Percentiles rank a stretch among this genome's conserved stretches.
Conservation (phyloP, 2,888 invertebrate genomes). For the Drosophila vallismaia region DNA sequence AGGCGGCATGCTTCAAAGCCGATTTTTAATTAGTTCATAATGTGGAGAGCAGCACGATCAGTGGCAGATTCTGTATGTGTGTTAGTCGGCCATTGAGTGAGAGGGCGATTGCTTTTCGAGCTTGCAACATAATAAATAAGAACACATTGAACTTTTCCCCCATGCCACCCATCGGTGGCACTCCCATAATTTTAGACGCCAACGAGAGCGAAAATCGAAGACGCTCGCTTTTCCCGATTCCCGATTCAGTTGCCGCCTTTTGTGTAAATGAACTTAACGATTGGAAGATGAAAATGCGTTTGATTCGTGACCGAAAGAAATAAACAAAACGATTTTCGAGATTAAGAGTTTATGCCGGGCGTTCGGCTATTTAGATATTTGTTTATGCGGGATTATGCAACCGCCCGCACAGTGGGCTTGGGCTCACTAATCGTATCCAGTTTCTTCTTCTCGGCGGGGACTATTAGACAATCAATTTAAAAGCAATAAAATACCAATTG, state of each 20-base stretch:
- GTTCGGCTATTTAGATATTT: constrained; percentile 44
- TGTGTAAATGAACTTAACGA: constrained; percentile 64
- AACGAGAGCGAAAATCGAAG: constrained; percentile 23
- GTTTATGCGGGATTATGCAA: constrained; percentile 67
- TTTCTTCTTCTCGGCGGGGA: not conserved
- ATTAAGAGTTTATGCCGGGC: constrained; percentile 56
- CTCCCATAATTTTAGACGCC: constrained; percentile 43
- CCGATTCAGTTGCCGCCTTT: constrained; percentile 50
- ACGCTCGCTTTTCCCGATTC: constrained; percentile 8
- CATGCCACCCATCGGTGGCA: constrained; percentile 12
- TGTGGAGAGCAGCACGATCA: constrained; percentile 60
- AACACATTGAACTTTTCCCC: constrained; percentile 45
- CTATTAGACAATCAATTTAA: constrained; percentile 59
- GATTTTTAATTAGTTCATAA: constrained; percentile 68
- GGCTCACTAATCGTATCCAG: constrained; percentile 10
- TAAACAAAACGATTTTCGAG: constrained; percentile 72
- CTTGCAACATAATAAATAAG: constrained; percentile 56
- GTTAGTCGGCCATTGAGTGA: not conserved
- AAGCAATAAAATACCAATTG: constrained; percentile 77
- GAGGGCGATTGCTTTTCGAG: constrained; percentile 3
- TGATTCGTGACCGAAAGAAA: constrained; percentile 55
- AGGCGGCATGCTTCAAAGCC: constrained; percentile 65
- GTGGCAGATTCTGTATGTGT: constrained; percentile 2
- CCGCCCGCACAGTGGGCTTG: constrained; percentile 63
- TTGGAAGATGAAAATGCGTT: constrained; percentile 53